A percentile compares a stretch with the other conserved stretches of the same genome.
phyloP scores from a whole-genome alignment of 2,888 invertebrate species.

The Harmothoe impar region DNA sequence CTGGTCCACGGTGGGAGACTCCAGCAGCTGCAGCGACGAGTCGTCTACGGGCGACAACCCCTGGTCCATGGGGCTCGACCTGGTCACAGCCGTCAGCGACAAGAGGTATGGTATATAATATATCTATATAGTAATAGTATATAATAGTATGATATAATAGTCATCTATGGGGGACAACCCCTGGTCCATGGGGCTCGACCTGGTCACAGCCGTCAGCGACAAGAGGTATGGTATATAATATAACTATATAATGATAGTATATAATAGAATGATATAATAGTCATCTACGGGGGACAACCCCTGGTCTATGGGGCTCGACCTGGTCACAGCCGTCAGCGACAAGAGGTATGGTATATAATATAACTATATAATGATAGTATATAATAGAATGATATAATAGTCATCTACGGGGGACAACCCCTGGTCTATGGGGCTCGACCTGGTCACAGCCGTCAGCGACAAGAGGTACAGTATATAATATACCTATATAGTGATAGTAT shows the following conservation, averaged over 20 bases:
- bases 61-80: conserved; percentile 63
- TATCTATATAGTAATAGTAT: too few relatives aligned
- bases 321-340: conserved; percentile 1
- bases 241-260: too few relatives aligned
- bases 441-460: too few relatives aligned
- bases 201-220: conserved; percentile 1
- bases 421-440: too few relatives aligned
- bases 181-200: conserved; percentile 63
- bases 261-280: too few relatives aligned
- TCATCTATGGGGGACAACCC: conserved; percentile 64
- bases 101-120: conserved; percentile 64
- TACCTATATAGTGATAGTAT: too few relatives aligned
- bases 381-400: too few relatives aligned
- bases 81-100: conserved; percentile 1
- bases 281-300: conserved; percentile 64
- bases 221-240: conserved; percentile 64
- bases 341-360: conserved; percentile 64
- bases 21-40: conserved; percentile 66
- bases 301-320: conserved; percentile 63
- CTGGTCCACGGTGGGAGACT: conserved; percentile 64
- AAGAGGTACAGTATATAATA: too few relatives aligned
- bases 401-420: too few relatives aligned
- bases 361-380: too few relatives aligned
- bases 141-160: too few relatives aligned
- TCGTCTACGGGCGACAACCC: conserved; percentile 65